Evolutionary conservation across 2,797 vertebrate species (phyloP).

Genomic region (Numenius phaeopus): DNA sequence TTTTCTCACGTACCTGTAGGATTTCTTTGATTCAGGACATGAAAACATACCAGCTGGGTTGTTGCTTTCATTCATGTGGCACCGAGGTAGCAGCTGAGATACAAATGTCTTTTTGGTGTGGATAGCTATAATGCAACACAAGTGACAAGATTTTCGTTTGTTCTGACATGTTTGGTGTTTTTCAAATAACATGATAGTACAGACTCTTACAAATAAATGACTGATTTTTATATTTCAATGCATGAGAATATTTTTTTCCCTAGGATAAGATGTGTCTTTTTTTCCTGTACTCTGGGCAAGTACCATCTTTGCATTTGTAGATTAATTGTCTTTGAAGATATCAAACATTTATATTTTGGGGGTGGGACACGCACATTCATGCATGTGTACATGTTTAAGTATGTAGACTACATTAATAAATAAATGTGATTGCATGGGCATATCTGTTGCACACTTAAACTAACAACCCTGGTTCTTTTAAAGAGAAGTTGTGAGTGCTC

Average conservation of each 20-base stretch:
- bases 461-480: background rate
- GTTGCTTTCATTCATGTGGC: background rate
- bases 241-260: background rate
- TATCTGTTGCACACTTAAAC: background rate
- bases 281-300: background rate
- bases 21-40: background rate
- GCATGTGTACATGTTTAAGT: background rate
- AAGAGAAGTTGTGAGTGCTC: background rate
- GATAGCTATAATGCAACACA: background rate
- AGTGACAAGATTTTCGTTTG: background rate
- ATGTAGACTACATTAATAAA: background rate
- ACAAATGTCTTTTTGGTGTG: background rate
- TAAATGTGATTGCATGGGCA: background rate
- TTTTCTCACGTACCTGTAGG: background rate
- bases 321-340: background rate
- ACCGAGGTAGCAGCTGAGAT: background rate
- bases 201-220: background rate
- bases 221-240: background rate
- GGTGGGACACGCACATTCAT: fast-evolving
- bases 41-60: background rate
- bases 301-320: background rate
- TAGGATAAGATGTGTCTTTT: background rate
- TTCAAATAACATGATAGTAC: background rate
- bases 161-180: background rate
- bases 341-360: background rate